A percentile compares a stretch with the other conserved stretches of the same genome.
These are phyloP conservation scores for Campopleginae sp. DNA, from an alignment of 2,888 invertebrate species.

Conservation along the genomic window DNA sequence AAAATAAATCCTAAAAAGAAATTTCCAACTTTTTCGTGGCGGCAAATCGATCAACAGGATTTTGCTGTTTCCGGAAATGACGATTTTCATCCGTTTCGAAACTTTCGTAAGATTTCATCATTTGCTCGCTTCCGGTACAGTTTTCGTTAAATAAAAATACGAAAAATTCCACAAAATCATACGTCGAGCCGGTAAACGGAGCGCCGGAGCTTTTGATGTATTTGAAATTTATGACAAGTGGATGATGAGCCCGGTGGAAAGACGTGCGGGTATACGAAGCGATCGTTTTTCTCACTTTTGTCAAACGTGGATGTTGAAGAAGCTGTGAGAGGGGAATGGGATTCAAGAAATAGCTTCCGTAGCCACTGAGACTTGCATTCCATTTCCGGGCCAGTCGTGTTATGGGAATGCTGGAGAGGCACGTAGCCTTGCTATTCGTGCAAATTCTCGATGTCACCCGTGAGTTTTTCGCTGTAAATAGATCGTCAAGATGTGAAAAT, in stretches of 20 bases:
- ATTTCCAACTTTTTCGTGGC: neutral
- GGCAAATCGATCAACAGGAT: neutral
- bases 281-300: constrained; percentile 10
- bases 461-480: neutral
- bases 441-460: neutral
- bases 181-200: neutral
- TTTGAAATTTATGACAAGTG: constrained; percentile 44
- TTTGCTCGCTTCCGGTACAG: neutral
- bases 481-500: constrained; percentile 45
- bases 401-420: constrained; percentile 71
- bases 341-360: constrained; percentile 53
- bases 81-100: neutral
- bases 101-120: neutral
- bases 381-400: constrained; percentile 63
- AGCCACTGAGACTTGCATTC: constrained; percentile 51
- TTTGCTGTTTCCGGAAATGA: neutral
- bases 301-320: neutral
- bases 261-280: neutral
- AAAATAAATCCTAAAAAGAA: constrained; percentile 62
- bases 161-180: neutral
- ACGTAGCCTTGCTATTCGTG: neutral
- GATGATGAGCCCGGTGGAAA: constrained; percentile 14
- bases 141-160: neutral
- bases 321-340: neutral
- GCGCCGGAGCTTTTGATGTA: constrained; percentile 56